phyloP scores from a whole-genome alignment of 2,888 invertebrate species.

The Strigamia crassipes region DNA sequence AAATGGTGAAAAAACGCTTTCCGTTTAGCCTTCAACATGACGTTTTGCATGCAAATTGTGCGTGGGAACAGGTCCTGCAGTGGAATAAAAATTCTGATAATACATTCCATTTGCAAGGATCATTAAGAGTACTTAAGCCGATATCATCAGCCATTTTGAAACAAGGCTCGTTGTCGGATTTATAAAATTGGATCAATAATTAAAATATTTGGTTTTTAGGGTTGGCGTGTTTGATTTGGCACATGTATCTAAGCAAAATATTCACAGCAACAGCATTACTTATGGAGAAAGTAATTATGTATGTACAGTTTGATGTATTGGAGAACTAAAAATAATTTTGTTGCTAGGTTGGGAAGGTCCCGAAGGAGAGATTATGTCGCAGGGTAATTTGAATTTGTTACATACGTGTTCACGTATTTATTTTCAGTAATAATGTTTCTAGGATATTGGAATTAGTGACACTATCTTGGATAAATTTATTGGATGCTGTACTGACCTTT shows the following conservation, averaged over 20 bases:
- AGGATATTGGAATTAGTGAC: slow-evolving; percentile 59
- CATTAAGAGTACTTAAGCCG: slow-evolving; percentile 70
- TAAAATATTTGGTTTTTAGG: slow-evolving; percentile 62
- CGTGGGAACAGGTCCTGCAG: slow-evolving; percentile 85
- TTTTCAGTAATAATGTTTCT: slow-evolving; percentile 49
- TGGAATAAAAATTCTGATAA: slow-evolving; percentile 80
- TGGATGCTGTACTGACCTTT: slow-evolving; percentile 61
- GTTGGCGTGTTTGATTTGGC: slow-evolving; percentile 84
- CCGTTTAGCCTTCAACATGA: slow-evolving; percentile 82
- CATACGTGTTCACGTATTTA: neutral
- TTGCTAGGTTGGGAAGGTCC: slow-evolving; percentile 69
- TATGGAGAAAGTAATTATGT: slow-evolving; percentile 67
- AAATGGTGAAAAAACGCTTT: slow-evolving; percentile 66
- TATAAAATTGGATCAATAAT: neutral
- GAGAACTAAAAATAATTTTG: neutral
- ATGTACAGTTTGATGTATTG: neutral
- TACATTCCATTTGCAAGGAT: slow-evolving; percentile 71
- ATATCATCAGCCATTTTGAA: slow-evolving; percentile 70
- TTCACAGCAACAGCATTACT: slow-evolving; percentile 77
- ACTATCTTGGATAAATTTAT: slow-evolving; percentile 58
- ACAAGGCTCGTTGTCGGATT: slow-evolving; percentile 62
- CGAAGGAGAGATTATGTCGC: slow-evolving; percentile 78
- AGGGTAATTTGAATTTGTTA: slow-evolving; percentile 65
- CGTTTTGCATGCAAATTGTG: slow-evolving; percentile 80
- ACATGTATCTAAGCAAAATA: slow-evolving; percentile 79